Evolutionary conservation across 2,888 invertebrate species (phyloP).

Genomic region (Mantis religiosa): DNA sequence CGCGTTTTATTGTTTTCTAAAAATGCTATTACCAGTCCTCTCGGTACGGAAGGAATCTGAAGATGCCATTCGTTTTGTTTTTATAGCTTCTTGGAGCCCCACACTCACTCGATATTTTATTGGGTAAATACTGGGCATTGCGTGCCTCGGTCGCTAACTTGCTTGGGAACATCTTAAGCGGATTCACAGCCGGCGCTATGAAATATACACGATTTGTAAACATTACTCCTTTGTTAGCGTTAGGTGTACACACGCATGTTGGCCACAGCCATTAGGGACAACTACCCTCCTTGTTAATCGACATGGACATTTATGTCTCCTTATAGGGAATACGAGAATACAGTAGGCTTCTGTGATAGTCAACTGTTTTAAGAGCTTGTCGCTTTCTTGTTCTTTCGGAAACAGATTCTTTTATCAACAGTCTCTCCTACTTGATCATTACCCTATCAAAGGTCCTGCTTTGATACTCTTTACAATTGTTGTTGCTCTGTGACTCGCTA

Average conservation of each 20-base stretch:
- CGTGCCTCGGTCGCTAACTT: background rate
- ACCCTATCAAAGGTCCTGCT: too few species aligned
- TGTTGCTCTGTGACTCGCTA: too few species aligned
- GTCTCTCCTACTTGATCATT: too few species aligned
- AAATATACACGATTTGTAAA: background rate
- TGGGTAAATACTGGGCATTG: background rate
- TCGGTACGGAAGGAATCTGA: background rate
- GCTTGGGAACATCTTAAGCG: background rate
- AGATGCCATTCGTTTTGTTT: background rate
- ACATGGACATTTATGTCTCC: too few species aligned
- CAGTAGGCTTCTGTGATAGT: too few species aligned
- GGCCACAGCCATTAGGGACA: too few species aligned
- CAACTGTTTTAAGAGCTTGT: too few species aligned
- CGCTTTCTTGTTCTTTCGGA: too few species aligned
- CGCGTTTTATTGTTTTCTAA: background rate
- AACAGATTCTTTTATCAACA: too few species aligned
- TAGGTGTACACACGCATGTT: background rate
- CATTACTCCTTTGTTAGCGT: background rate
- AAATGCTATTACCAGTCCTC: background rate
- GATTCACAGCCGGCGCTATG: background rate
- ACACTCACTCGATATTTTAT: background rate
- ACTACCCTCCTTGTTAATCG: too few species aligned
- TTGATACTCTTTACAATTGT: too few species aligned
- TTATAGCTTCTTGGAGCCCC: background rate
- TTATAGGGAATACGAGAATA: too few species aligned